Conservation (phyloP, 1,140 invertebrate genomes). For the Listronotus bonariensis region DNA sequence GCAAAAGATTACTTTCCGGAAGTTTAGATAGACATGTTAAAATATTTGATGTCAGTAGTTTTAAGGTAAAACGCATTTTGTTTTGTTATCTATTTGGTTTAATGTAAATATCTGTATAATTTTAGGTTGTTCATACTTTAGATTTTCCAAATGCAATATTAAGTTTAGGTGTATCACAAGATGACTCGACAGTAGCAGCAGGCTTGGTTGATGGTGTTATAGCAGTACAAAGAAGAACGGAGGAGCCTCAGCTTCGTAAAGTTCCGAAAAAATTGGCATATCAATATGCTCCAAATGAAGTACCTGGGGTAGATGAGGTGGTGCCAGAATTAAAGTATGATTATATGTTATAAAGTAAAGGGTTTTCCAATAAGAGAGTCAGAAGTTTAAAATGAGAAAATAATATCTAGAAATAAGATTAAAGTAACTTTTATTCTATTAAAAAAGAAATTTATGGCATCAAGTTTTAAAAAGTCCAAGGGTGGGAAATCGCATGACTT, state of each 20-base stretch:
- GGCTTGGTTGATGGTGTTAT: slow-evolving; percentile 93
- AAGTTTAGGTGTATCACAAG: slow-evolving; percentile 73
- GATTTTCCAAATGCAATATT: slow-evolving; percentile 90
- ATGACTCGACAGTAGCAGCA: slow-evolving; percentile 83
- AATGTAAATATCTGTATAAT: neutral
- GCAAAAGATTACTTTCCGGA: slow-evolving; percentile 82
- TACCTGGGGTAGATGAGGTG: slow-evolving; percentile 61
- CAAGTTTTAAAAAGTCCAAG: no score
- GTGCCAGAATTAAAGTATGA: slow-evolving; percentile 56
- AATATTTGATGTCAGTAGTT: slow-evolving; percentile 87
- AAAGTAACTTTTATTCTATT: no score
- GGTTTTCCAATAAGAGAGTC: no score
- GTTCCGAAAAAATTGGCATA: slow-evolving; percentile 60
- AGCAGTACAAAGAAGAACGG: slow-evolving; percentile 79
- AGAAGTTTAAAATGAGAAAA: no score
- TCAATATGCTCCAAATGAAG: slow-evolving; percentile 60
- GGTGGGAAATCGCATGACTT: no score
- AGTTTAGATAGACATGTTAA: slow-evolving; percentile 94
- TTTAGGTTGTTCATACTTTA: slow-evolving; percentile 75
- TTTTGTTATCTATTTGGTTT: neutral
- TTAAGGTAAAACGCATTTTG: slow-evolving; percentile 63
- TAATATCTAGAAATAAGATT: no score
- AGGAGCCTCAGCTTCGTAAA: slow-evolving; percentile 55
- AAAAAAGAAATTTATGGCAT: no score
- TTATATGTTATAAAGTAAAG: neutral